A percentile compares a stretch with the other conserved stretches of the same genome.
Conservation (phyloP, 2,888 invertebrate species). For the Myopa testacea region DNA sequence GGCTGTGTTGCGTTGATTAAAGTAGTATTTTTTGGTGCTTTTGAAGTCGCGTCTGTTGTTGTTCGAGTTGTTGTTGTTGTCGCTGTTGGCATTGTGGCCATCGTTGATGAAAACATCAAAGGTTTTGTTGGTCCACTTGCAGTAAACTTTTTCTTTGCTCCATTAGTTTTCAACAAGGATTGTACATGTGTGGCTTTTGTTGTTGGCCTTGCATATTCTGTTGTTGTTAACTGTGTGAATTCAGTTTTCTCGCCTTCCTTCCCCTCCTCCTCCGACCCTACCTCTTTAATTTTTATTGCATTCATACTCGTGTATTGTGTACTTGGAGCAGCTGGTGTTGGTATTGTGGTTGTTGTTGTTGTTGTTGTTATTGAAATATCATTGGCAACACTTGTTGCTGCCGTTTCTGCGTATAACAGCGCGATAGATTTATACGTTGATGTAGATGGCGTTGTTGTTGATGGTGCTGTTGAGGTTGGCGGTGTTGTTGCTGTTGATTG, state of each 20-base stretch:
- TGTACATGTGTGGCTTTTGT: constrained; percentile 22
- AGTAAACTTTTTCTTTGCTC: constrained; percentile 42
- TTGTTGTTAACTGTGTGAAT: background rate
- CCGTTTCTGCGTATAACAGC: background rate
- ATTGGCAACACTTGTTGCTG: constrained; percentile 40
- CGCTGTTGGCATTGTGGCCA: constrained; percentile 39
- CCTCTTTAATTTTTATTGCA: background rate
- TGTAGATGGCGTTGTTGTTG: constrained; percentile 24
- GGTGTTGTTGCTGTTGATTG: background rate
- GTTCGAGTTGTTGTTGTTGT: constrained; percentile 22
- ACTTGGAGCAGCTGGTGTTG: constrained; percentile 41
- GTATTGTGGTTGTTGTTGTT: constrained; percentile 29
- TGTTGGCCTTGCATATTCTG: constrained; percentile 16
- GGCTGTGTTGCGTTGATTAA: constrained; percentile 25
- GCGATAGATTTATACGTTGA: constrained; percentile 40
- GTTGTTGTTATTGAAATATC: constrained; percentile 35
- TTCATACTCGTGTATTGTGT: background rate
- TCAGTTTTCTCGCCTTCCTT: background rate
- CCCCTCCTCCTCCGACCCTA: too few species aligned
- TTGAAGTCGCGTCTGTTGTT: constrained; percentile 16
- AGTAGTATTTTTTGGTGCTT: constrained; percentile 19
- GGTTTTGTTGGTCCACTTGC: background rate
- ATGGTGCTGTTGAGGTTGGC: constrained; percentile 6
- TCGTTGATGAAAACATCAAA: constrained; percentile 34
- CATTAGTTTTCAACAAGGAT: constrained; percentile 52